Conservation (phyloP, 2,113 vertebrate species). For the Apaloderma vittatum region DNA sequence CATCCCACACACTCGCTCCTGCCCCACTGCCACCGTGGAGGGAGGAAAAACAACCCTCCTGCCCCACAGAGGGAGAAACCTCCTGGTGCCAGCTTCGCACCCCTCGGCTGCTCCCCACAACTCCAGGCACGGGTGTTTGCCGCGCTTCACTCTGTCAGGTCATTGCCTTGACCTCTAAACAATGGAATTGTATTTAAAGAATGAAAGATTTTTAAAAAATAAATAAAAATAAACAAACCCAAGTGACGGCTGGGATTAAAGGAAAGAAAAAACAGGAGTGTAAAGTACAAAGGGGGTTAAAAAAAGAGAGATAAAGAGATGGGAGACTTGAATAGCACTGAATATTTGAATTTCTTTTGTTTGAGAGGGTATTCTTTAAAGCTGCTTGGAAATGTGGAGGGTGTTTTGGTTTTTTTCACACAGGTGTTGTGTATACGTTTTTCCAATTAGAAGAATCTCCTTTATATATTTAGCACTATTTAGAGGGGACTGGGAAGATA, state of each 20-base stretch:
- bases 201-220: background rate
- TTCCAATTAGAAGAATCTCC: constrained; percentile 56
- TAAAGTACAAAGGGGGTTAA: constrained; percentile 37
- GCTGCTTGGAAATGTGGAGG: background rate
- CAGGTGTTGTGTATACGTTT: constrained; percentile 51
- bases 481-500: constrained; percentile 49
- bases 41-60: background rate
- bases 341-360: constrained; percentile 62
- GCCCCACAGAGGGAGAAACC: background rate
- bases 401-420: background rate
- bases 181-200: background rate
- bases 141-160: background rate
- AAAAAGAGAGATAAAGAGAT: constrained; percentile 20
- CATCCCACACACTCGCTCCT: background rate
- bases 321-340: background rate
- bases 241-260: background rate
- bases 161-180: background rate
- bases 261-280: constrained; percentile 5
- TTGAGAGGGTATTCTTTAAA: constrained; percentile 4
- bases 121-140: rapidly evolving
- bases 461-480: constrained; percentile 67
- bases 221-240: background rate
- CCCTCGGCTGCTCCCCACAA: rapidly evolving
- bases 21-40: rapidly evolving
- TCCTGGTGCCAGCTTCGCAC: background rate